Conservation (phyloP, 2,113 vertebrate species). For the Muscicapa adusta region DNA sequence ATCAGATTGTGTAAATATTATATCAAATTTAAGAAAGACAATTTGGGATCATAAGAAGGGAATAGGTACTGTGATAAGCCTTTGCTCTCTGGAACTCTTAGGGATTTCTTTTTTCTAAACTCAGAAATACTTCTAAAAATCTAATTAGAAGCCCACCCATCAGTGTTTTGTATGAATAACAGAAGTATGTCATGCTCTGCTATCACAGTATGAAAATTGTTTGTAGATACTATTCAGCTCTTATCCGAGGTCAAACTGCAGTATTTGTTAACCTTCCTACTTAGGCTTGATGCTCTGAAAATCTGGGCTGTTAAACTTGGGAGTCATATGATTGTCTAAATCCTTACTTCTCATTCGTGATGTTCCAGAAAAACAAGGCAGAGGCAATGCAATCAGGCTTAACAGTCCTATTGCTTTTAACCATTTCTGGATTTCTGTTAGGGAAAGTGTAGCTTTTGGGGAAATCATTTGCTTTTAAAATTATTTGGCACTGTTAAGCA, state of each 20-base stretch:
- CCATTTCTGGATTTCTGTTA: neutral
- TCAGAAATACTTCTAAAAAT: neutral
- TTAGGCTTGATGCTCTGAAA: slow-evolving; percentile 19
- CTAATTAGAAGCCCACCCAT: neutral
- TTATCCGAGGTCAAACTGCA: neutral
- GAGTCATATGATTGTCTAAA: slow-evolving; percentile 49
- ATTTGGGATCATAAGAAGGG: neutral
- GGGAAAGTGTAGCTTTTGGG: neutral
- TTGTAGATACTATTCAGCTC: neutral
- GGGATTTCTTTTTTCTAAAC: neutral
- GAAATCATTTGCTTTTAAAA: neutral
- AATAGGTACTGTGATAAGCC: neutral
- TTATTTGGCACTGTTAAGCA: neutral
- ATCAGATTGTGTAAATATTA: neutral
- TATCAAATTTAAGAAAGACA: neutral
- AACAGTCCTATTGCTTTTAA: neutral
- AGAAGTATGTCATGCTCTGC: neutral
- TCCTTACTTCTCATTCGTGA: neutral
- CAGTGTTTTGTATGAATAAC: neutral
- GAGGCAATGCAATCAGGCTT: slow-evolving; percentile 20
- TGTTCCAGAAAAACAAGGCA: slow-evolving; percentile 45
- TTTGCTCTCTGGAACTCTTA: neutral
- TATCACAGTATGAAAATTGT: neutral
- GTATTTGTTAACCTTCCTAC: slow-evolving; percentile 32
- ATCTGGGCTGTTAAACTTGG: slow-evolving; percentile 48